Conservation (phyloP, 92 coral and sea anemone species). For the Palythoa heliodiscus region DNA sequence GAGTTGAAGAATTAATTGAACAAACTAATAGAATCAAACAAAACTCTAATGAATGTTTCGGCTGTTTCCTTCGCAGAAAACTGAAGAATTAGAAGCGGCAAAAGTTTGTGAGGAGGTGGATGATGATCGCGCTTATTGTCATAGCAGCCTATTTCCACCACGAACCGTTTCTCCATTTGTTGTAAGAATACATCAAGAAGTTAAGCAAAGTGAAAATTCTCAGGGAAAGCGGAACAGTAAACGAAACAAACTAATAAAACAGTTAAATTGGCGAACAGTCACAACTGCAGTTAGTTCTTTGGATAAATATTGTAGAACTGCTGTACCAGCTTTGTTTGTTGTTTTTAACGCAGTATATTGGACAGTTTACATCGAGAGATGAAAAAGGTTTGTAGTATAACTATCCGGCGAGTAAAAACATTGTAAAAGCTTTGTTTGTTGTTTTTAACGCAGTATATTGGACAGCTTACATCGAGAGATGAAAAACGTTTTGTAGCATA, state of each 20-base stretch:
- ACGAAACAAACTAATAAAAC: not conserved
- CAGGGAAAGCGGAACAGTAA: not conserved
- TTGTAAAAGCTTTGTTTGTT: not conserved
- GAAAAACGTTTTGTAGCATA: too few relatives aligned
- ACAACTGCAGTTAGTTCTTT: not conserved
- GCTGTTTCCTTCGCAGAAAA: not conserved
- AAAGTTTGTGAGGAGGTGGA: not conserved
- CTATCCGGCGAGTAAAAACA: too few relatives aligned
- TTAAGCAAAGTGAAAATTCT: not conserved
- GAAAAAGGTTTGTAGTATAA: too few relatives aligned
- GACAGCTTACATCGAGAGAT: not conserved
- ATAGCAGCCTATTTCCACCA: not conserved
- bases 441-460: not conserved
- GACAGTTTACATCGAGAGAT: not conserved
- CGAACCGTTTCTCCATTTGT: not conserved
- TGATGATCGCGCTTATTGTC: not conserved
- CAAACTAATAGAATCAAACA: not conserved
- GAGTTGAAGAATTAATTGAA: too few relatives aligned
- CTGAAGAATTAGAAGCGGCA: not conserved
- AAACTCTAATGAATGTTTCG: not conserved
- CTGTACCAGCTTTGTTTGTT: not conserved
- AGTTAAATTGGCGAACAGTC: not conserved
- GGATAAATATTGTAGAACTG: not conserved
- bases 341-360: not conserved
- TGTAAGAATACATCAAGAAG: not conserved